Evolutionary conservation across 2,797 vertebrate genomes (phyloP), one percentile per base, ranked within the genome.

Genomic region (Gastrophryne carolinensis): DNA sequence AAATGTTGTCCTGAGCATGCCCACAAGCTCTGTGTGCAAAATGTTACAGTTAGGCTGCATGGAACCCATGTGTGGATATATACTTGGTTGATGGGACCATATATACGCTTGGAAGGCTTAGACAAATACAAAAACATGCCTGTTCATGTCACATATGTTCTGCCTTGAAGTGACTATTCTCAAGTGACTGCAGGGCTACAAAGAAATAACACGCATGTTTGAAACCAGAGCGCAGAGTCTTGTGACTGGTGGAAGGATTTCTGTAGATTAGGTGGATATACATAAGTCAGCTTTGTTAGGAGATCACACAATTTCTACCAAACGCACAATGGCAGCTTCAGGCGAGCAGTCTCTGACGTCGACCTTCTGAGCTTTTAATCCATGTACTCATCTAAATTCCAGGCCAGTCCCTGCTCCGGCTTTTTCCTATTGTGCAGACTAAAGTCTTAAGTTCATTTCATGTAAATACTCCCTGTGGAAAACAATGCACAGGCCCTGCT

Each of bases 401-500:
- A 50, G 60, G 60, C 67, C 52, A 57, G 60, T 56, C 60, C 13
- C 60, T 13, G 19, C 35, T 50, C 50, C 52, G 58, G 57, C 24
- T 34, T 32, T 71, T 17, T 57, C 35, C 60, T 53, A 58, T 71
- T 72, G 67, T 71, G 39, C 12, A 65, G 23, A 65, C 37, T 68
- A 65, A 63, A 78, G 58, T 77, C 58, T 71, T 70, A 64, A 23
- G 60, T 64, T 78, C 72, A 78, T 78, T 78, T 71, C 50, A 71
- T 78, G 75, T 78, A 78, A 78, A 78, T 78, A 78, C 75, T 58
- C 75, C 60, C 60, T 34, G 66, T 77, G 60, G 75, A 72, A 71
- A 58, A 72, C n/a, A n/a, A n/a, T n/a, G n/a, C n/a, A n/a, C n/a
- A n/a, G n/a, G n/a, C n/a, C n/a, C n/a, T n/a, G n/a, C n/a, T n/a